Base-by-base conservation (phyloP, 2,797 vertebrate species). In the Parauchenoglanis ngamensis region DNA sequence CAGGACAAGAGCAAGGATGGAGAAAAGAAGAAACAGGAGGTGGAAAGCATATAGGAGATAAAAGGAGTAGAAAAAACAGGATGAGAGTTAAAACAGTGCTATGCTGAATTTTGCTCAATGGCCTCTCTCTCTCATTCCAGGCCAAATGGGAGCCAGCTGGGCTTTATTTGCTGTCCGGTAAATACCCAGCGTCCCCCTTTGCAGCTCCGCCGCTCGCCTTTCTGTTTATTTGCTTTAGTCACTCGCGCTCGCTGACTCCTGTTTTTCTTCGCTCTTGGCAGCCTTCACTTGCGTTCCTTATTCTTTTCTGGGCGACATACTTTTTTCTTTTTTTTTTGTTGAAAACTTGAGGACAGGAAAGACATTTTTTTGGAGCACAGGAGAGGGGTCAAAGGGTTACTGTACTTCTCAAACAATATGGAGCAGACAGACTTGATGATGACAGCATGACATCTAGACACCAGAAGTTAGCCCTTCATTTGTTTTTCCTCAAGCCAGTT, bases 141-240 rank as follows among this genome's bases (percentile, higher is more conserved):
- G 73, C 86, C 85, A 90, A 92, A 93, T 91, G 88, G 88, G 88
- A 91, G 87, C 88, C 92, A 93, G 91, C 91, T 93, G 92, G 72
- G 77, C 88, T 92, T 88, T 91, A 91, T 89, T 91, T 87, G 88
- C 89, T 88, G 88, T 91, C 87, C 82, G 91, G 90, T 91, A 91
- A 92, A 92, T 88, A 91, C 87, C 85, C 90, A 83, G 76, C 89
- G 86, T 88, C 89, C 79, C 89, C 44, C 84, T 81, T 57, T 88
- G 87, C 79, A 91, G 85, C 87, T 87, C 87, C 57, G 78, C 85
- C 82, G 12, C 83, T 87, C 23, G 83, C 83, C 78, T 59, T 61
- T 87, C 89, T 83, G 89, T 89, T 91, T 91, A 91, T 91, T 92
- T 91, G 75, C 79, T 81, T 88, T 88, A 89, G 87, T 84, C 81